Base-by-base conservation (phyloP, 2,113 vertebrate genomes). In the Halcyon malimbica region DNA sequence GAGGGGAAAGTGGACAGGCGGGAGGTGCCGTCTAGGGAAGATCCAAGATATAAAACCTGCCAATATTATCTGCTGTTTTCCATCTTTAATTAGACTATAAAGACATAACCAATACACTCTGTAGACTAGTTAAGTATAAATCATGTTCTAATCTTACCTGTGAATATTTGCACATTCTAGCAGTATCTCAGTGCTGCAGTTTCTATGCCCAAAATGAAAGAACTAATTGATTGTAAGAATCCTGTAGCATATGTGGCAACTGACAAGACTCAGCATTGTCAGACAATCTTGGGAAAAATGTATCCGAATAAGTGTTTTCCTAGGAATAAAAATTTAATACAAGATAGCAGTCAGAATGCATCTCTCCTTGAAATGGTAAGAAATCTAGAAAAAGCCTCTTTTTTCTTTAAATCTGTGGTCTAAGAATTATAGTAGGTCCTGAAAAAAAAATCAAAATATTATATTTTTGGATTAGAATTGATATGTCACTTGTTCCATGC, bases 301-400 rank as follows among this genome's bases (percentile, higher is more conserved):
- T 35, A 98, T 31, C 69, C 95, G 96, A 95, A 99, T 97, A 79
- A 95, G 76, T 6, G 97, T 91, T 67, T 96, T 98, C 96, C 99
- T 99, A 79, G 83, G 44, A 63, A 94, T 50, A 93, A 88, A 95
- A 82, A 74, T 46, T 1, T 92, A 67, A 57, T 48, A 42, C 23
- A 74, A 41, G 41, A 41, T 41, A 41, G 35, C 35, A 35, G 41
- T 41, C 41, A 41, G 41, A 41, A 42, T 14, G 5, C 42, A 42
- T 42, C 42, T 46, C 24, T 60, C 23, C 37, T 57, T 81, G 67
- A 67, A 78, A 84, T 50, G 39, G 6, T 16, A 94, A 73, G 11
- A 62, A 77, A 63, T 14, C 31, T n/a, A 41, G 15, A 54, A 59
- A 83, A 48, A 46, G 16, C 10, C 16, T 31, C n/a, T 28, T 76